These are phyloP conservation scores for Semnornis frantzii DNA, from an alignment of 2,113 vertebrate genomes.

Conservation along the genomic window DNA sequence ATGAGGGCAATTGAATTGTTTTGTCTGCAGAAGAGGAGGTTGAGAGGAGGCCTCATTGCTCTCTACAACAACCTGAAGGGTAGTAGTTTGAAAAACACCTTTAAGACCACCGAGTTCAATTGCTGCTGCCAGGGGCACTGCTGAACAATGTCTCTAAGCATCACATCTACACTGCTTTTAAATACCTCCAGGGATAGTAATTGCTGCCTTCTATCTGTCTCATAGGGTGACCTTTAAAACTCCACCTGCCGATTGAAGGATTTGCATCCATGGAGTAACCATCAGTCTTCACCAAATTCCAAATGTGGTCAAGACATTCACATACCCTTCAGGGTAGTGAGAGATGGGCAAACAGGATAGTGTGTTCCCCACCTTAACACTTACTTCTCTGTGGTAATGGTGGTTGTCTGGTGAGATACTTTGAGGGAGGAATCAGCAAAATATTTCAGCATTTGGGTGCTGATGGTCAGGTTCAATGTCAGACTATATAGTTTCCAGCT, in stretches of 20 bases:
- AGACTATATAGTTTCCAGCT: not conserved
- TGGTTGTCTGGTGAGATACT: not conserved
- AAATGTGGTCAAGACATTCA: not conserved
- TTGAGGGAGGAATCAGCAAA: not conserved
- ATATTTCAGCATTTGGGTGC: not conserved
- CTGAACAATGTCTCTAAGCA: no score
- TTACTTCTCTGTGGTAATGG: not conserved
- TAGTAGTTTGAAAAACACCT: no score
- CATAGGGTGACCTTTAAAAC: constrained; percentile 80
- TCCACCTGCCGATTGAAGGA: not conserved
- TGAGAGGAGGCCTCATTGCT: no score
- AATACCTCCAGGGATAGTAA: not conserved
- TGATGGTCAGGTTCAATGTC: not conserved
- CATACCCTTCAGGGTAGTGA: not conserved
- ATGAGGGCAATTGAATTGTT: no score
- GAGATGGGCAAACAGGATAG: not conserved
- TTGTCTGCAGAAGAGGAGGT: no score
- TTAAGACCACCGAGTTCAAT: no score
- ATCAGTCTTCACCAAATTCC: not conserved
- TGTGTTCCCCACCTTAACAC: not conserved
- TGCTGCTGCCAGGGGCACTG: no score
- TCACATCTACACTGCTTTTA: no score
- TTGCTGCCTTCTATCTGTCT: constrained; percentile 93
- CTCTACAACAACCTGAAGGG: no score
- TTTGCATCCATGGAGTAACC: not conserved